Evolutionary conservation across 2,113 vertebrate species (phyloP).

Genomic region (Syrmaticus mikado): DNA sequence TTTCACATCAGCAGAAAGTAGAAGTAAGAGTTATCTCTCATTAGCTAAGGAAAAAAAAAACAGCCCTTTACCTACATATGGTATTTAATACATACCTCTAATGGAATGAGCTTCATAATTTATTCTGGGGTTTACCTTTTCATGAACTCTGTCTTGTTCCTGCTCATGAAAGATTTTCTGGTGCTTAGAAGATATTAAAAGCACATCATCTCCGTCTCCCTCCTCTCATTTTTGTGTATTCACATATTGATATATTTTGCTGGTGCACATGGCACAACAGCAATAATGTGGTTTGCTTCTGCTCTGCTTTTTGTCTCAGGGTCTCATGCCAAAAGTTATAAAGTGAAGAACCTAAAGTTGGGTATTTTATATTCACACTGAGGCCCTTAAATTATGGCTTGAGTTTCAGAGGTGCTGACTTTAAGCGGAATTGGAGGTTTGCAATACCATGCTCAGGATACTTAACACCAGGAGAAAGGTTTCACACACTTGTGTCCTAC

Average conservation of each 20-base stretch:
- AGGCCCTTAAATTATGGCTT: background rate
- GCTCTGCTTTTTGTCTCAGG: slow-evolving; percentile 53
- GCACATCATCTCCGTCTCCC: slow-evolving; percentile 57
- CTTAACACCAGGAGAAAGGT: background rate
- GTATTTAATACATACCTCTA: slow-evolving; percentile 64
- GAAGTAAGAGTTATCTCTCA: slow-evolving; percentile 20
- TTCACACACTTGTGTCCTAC: background rate
- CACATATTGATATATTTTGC: slow-evolving; percentile 61
- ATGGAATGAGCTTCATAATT: slow-evolving; percentile 65
- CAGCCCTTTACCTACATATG: slow-evolving; percentile 37
- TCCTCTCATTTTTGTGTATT: slow-evolving; percentile 32
- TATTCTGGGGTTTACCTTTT: slow-evolving; percentile 73
- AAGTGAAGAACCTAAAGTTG: background rate
- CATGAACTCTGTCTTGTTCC: slow-evolving; percentile 71
- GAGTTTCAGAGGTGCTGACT: background rate
- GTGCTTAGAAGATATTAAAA: slow-evolving; percentile 72
- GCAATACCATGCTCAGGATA: background rate
- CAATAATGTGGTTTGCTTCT: slow-evolving; percentile 29
- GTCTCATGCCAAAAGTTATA: slow-evolving; percentile 12
- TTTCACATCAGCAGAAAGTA: background rate
- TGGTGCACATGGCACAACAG: slow-evolving; percentile 40
- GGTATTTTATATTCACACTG: background rate
- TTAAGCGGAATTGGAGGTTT: background rate
- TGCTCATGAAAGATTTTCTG: slow-evolving; percentile 62
- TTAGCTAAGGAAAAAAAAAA: background rate